These are phyloP conservation scores for Meiosimyza platycephala DNA, from an alignment of 2,888 invertebrate species.

Conservation along the genomic window DNA sequence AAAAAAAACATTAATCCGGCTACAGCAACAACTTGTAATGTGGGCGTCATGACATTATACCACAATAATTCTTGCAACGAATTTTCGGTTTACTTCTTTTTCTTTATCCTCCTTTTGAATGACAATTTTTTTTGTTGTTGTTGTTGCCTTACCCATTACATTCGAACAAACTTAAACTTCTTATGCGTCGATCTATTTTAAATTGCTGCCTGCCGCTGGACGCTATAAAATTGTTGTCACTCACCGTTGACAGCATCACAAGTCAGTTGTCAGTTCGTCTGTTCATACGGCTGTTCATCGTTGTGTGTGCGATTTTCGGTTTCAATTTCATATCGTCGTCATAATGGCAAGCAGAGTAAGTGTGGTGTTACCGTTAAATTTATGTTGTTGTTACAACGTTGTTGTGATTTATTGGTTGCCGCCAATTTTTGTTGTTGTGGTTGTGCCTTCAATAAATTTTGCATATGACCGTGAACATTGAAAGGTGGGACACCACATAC, in stretches of 20 bases:
- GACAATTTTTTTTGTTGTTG: conserved; percentile 3
- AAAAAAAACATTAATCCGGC: not conserved
- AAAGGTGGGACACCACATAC: no score
- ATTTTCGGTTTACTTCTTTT: conserved; percentile 27
- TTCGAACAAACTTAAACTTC: conserved; percentile 31
- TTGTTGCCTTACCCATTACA: conserved; percentile 21
- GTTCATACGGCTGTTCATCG: conserved; percentile 1
- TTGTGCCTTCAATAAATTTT: no score
- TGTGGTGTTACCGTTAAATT: no score
- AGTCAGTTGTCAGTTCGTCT: conserved; percentile 46
- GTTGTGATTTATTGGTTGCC: no score
- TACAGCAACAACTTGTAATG: conserved; percentile 21
- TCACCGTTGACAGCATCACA: conserved; percentile 51
- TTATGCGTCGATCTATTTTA: conserved; percentile 10
- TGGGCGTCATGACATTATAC: conserved; percentile 34
- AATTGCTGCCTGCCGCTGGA: conserved; percentile 16
- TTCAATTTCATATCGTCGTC: no score
- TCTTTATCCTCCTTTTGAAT: conserved; percentile 12
- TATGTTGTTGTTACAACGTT: no score
- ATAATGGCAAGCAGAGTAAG: no score
- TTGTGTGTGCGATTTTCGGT: not conserved
- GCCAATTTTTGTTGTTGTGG: no score
- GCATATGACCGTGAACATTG: no score
- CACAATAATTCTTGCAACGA: conserved; percentile 31
- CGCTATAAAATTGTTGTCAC: conserved; percentile 49